Conservation (phyloP, 2,888 invertebrate species). For the Malacosoma neustria region DNA sequence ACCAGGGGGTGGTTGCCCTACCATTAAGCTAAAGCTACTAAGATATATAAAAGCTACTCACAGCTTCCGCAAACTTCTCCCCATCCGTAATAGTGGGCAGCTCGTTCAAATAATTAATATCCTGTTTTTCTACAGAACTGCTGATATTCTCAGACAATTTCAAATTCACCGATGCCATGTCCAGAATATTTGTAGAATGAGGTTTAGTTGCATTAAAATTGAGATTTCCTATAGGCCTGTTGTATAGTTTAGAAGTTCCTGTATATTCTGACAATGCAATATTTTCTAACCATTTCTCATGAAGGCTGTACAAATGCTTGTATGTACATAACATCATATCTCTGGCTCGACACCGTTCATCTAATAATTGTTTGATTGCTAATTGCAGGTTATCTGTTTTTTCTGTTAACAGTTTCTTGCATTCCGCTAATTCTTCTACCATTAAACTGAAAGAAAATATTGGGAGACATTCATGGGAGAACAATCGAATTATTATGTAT, state of each 20-base stretch:
- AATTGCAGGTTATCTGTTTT: constrained; percentile 81
- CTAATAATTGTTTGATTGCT: constrained; percentile 79
- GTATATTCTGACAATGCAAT: constrained; percentile 56
- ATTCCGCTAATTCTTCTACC: constrained; percentile 92
- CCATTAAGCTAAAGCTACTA: too few relatives aligned
- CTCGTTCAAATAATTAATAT: constrained; percentile 49
- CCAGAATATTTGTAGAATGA: constrained; percentile 77
- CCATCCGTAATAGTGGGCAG: constrained; percentile 64
- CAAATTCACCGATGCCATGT: constrained; percentile 76
- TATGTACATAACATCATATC: constrained; percentile 78
- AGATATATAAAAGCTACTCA: constrained; percentile 48
- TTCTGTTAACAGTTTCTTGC: constrained; percentile 86
- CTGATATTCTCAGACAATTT: constrained; percentile 77
- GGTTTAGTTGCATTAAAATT: constrained; percentile 57
- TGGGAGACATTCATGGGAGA: too few relatives aligned
- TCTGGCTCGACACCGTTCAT: constrained; percentile 79
- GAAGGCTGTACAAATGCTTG: constrained; percentile 70
- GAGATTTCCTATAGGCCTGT: constrained; percentile 65
- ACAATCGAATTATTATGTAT: too few relatives aligned
- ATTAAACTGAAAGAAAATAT: constrained; percentile 83
- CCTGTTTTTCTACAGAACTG: constrained; percentile 57
- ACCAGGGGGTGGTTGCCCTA: too few relatives aligned
- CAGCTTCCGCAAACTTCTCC: constrained; percentile 76
- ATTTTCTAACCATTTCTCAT: constrained; percentile 63
- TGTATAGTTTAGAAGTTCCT: constrained; percentile 44